Conservation (phyloP, 1,140 invertebrate genomes). For the Colletes latitarsis region DNA sequence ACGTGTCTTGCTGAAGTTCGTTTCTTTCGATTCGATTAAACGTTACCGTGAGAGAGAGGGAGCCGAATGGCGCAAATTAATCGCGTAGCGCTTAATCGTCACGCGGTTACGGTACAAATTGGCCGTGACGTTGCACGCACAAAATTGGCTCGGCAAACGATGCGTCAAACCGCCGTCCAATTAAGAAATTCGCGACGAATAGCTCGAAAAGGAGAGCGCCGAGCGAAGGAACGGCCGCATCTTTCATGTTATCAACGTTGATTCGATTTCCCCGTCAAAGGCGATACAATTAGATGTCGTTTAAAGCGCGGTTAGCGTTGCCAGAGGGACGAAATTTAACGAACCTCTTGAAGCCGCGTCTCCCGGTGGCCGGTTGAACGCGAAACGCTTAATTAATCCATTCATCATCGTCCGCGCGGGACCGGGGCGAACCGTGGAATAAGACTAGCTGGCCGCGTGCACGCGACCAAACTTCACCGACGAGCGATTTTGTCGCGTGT, state of each 20-base stretch:
- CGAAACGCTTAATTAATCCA: constrained; percentile 65
- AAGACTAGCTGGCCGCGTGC: constrained; percentile 45
- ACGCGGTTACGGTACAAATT: too few relatives aligned
- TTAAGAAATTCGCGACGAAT: neutral
- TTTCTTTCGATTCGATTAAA: too few relatives aligned
- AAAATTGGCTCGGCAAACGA: too few relatives aligned
- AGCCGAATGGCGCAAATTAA: too few relatives aligned
- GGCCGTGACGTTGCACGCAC: too few relatives aligned
- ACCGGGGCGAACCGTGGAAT: constrained; percentile 52
- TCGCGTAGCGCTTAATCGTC: too few relatives aligned
- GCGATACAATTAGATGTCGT: constrained; percentile 31
- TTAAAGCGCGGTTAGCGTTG: neutral
- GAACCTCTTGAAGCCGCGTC: constrained; percentile 25
- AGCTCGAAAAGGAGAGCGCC: neutral
- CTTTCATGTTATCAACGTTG: constrained; percentile 17
- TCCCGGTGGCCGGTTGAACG: constrained; percentile 27
- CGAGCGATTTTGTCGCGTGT: neutral
- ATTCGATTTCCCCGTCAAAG: constrained; percentile 38
- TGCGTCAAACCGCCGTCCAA: neutral
- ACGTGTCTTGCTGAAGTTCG: too few relatives aligned
- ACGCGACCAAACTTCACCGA: neutral
- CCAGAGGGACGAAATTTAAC: constrained; percentile 32
- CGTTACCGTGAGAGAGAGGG: too few relatives aligned
- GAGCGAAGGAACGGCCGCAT: neutral
- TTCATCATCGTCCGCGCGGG: constrained; percentile 56